Conservation (phyloP, 2,113 vertebrate species). For the Coracopsis vasa region DNA sequence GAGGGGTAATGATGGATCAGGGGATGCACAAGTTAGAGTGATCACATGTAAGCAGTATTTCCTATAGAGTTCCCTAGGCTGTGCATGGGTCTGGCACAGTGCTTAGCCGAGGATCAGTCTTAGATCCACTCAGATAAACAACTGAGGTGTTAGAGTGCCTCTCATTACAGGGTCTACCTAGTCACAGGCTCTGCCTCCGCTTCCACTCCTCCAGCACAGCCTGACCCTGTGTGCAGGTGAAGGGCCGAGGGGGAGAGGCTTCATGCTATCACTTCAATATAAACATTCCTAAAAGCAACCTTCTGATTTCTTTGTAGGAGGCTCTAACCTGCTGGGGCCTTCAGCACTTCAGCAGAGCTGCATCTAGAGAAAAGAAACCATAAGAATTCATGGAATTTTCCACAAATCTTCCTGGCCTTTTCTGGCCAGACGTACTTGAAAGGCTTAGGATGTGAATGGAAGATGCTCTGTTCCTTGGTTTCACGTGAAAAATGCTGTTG, state of each 20-base stretch:
- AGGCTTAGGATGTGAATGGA: neutral
- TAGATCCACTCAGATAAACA: neutral
- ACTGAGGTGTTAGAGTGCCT: neutral
- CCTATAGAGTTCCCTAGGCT: neutral
- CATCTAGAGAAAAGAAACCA: neutral
- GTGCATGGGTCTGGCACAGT: neutral
- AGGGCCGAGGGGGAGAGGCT: neutral
- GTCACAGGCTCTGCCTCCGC: neutral
- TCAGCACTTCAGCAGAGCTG: neutral
- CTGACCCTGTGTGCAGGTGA: neutral
- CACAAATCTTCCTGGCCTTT: neutral
- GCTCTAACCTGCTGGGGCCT: conserved; percentile 17
- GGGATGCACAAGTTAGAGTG: neutral
- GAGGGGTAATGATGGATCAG: neutral
- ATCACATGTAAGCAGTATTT: neutral
- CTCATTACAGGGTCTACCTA: neutral
- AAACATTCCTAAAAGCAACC: conserved; percentile 47
- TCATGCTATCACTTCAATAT: neutral
- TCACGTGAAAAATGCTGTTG: neutral
- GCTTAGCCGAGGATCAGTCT: neutral
- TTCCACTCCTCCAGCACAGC: neutral
- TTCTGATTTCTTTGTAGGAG: conserved; percentile 17
- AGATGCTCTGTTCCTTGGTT: neutral
- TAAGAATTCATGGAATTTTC: conserved; percentile 45
- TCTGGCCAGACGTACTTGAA: neutral